These are phyloP conservation scores for Megaceryle alcyon DNA, from an alignment of 2,797 vertebrate species.

Conservation along the genomic window DNA sequence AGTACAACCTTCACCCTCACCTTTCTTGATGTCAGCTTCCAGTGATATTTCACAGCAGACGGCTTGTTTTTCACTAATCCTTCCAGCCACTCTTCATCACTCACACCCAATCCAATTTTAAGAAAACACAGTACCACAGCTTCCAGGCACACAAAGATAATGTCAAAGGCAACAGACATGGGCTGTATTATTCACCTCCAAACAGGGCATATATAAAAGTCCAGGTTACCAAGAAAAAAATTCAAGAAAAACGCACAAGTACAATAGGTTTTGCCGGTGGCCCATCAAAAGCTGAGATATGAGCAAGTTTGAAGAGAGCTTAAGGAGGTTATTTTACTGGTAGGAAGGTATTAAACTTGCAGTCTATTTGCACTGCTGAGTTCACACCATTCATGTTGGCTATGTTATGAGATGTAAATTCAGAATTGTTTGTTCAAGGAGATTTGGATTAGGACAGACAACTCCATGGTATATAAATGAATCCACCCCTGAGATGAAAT, in stretches of 20 bases:
- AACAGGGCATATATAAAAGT: neutral
- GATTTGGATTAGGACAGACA: constrained; percentile 12
- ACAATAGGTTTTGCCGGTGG: neutral
- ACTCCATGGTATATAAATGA: neutral
- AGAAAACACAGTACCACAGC: neutral
- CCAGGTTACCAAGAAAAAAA: neutral
- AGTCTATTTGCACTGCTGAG: neutral
- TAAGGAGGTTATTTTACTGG: neutral
- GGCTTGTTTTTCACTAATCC: neutral
- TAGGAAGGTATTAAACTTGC: neutral
- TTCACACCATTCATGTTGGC: neutral
- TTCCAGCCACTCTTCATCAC: neutral
- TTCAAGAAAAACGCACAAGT: neutral
- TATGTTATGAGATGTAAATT: constrained; percentile 10
- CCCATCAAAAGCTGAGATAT: neutral
- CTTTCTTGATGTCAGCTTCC: neutral
- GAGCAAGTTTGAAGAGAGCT: neutral
- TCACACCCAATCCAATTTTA: neutral
- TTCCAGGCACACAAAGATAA: neutral
- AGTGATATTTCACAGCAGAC: neutral
- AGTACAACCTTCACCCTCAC: neutral
- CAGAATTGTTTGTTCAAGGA: constrained; percentile 7
- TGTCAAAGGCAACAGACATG: neutral
- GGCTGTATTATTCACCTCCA: neutral
- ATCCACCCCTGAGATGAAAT: neutral